phyloP scores from a whole-genome alignment of 2,888 invertebrate genomes.

The Aphodius sticticus region DNA sequence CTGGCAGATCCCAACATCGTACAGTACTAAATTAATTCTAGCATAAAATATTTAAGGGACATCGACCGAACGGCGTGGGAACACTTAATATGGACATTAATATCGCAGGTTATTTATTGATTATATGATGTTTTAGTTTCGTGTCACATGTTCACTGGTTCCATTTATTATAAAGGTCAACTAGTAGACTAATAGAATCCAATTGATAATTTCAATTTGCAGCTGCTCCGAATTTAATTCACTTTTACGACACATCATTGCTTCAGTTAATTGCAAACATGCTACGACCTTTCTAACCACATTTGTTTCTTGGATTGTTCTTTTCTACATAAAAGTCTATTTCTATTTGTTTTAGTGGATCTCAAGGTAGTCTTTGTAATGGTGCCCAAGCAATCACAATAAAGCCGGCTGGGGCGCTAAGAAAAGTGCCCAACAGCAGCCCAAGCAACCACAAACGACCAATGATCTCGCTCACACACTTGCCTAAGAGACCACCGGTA shows the following conservation, averaged over 20 bases:
- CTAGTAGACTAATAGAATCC: background rate
- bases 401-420: conserved; percentile 51
- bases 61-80: background rate
- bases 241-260: background rate
- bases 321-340: too few relatives aligned
- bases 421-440: conserved; percentile 77
- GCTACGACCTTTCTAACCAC: too few relatives aligned
- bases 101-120: background rate
- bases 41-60: background rate
- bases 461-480: conserved; percentile 78
- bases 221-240: background rate
- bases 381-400: conserved; percentile 63
- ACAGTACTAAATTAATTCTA: background rate
- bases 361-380: conserved; percentile 78
- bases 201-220: background rate
- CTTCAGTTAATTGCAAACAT: background rate
- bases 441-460: conserved; percentile 76
- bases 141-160: background rate
- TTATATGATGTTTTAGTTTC: background rate
- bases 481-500: conserved; percentile 87
- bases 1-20: too few relatives aligned
- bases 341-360: conserved; percentile 66
- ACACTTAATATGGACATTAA: background rate
- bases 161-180: background rate
- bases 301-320: too few relatives aligned